A percentile compares a stretch with the other conserved stretches of the same genome.
phyloP scores from a whole-genome alignment of 2,113 vertebrate species.

The Oreocharis arfaki region DNA sequence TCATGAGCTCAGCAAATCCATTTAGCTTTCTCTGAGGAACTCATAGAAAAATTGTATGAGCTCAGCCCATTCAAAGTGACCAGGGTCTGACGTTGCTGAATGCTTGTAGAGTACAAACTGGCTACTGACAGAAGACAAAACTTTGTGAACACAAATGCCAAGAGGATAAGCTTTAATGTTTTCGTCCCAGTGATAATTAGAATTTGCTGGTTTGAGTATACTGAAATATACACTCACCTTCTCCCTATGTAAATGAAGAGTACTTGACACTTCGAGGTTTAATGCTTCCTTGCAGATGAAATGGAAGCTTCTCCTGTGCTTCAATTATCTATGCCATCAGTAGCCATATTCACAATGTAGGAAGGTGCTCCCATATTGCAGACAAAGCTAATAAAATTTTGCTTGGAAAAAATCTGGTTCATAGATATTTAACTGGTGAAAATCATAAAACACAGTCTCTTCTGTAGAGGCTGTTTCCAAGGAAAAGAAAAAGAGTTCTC shows the following conservation, averaged over 20 bases:
- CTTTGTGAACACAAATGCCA: not conserved
- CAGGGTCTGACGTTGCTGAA: not conserved
- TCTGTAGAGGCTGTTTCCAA: not conserved
- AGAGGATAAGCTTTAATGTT: not conserved
- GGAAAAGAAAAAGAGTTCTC: not conserved
- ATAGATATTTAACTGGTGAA: not conserved
- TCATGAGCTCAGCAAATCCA: not conserved
- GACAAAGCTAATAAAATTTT: not conserved
- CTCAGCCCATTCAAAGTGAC: not conserved
- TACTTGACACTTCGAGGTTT: not conserved
- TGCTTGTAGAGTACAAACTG: not conserved
- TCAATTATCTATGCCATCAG: not conserved
- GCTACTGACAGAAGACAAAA: not conserved
- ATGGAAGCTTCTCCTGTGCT: not conserved
- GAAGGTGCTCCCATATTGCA: not conserved
- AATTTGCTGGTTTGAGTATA: not conserved
- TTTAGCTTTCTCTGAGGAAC: not conserved
- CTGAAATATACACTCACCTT: not conserved
- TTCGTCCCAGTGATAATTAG: not conserved
- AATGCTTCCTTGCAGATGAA: not conserved
- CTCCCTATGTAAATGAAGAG: not conserved
- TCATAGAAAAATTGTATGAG: not conserved
- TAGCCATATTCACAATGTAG: not conserved
- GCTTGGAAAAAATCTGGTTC: not conserved
- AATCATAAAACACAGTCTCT: not conserved